Evolutionary conservation across 2,888 invertebrate species (phyloP).

Genomic region (Liopterus haemorrhoidalis): DNA sequence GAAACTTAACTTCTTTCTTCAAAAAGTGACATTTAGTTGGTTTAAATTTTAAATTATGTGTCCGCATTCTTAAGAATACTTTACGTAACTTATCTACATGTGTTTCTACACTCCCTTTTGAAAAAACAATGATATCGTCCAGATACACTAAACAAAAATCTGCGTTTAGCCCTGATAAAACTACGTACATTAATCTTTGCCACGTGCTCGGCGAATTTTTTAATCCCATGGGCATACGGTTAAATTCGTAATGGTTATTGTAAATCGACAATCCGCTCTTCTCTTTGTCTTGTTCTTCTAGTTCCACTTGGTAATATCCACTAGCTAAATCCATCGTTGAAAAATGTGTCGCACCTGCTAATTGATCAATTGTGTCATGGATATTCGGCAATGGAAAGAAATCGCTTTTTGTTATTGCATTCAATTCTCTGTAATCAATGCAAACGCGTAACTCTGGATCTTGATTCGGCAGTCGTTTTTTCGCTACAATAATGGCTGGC

Average conservation of each 20-base stretch:
- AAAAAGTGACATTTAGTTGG: slow-evolving; percentile 25
- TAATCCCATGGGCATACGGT: slow-evolving; percentile 37
- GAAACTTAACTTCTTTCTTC: slow-evolving; percentile 26
- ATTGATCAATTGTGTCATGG: too few relatives aligned
- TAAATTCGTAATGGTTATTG: slow-evolving; percentile 34
- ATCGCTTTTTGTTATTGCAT: too few relatives aligned
- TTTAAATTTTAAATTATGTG: slow-evolving; percentile 25
- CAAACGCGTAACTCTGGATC: slow-evolving; percentile 27
- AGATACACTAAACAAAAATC: slow-evolving; percentile 33
- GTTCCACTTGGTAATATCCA: slow-evolving; percentile 38
- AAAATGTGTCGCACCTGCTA: too few relatives aligned
- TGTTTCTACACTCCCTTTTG: slow-evolving; percentile 23
- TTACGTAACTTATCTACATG: slow-evolving; percentile 22
- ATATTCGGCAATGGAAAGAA: too few relatives aligned
- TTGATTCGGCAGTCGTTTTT: slow-evolving; percentile 29
- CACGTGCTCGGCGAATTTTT: slow-evolving; percentile 35
- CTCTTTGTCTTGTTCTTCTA: slow-evolving; percentile 31
- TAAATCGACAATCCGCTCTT: slow-evolving; percentile 39
- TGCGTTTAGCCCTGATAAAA: slow-evolving; percentile 30
- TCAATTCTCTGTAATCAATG: too few relatives aligned
- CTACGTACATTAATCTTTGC: slow-evolving; percentile 35
- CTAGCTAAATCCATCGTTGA: slow-evolving; percentile 33
- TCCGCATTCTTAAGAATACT: slow-evolving; percentile 20
- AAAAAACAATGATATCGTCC: slow-evolving; percentile 30
- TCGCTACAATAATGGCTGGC: too few relatives aligned